Conservation (phyloP, 2,113 vertebrate species). For the Lagopus muta region DNA sequence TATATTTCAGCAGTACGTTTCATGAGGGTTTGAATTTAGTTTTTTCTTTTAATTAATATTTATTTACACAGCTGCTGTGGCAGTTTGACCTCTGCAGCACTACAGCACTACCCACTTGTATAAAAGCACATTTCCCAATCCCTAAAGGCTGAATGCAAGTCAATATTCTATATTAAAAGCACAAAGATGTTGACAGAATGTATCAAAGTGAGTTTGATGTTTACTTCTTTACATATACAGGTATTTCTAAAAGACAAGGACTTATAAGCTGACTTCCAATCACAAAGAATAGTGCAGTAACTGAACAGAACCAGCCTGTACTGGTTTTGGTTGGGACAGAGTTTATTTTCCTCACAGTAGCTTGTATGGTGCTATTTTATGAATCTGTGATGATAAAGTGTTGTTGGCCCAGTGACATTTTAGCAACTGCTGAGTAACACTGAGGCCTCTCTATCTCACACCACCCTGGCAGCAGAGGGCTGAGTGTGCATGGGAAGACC, state of each 20-base stretch:
- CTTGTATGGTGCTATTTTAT: background rate
- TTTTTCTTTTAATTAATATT: background rate
- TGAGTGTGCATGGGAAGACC: background rate
- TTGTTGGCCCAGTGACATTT: background rate
- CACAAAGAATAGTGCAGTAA: background rate
- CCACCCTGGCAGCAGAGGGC: rapidly evolving
- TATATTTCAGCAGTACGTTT: background rate
- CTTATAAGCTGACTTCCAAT: background rate
- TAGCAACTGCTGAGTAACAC: rapidly evolving
- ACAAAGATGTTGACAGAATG: background rate
- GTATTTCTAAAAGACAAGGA: background rate
- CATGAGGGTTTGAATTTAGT: background rate
- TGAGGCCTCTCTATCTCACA: background rate
- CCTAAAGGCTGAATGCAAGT: background rate
- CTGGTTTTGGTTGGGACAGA: background rate
- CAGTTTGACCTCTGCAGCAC: background rate
- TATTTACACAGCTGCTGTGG: background rate
- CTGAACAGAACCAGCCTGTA: background rate
- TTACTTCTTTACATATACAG: background rate
- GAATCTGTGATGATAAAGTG: background rate
- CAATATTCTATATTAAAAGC: background rate
- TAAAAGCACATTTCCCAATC: background rate
- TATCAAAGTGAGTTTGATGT: background rate
- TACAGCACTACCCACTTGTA: background rate
- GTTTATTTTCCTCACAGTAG: rapidly evolving